Percentiles rank a stretch among this genome's conserved stretches.
These are phyloP conservation scores for Ascaphus truei DNA, from an alignment of 2,113 vertebrate genomes.

Conservation along the genomic window DNA sequence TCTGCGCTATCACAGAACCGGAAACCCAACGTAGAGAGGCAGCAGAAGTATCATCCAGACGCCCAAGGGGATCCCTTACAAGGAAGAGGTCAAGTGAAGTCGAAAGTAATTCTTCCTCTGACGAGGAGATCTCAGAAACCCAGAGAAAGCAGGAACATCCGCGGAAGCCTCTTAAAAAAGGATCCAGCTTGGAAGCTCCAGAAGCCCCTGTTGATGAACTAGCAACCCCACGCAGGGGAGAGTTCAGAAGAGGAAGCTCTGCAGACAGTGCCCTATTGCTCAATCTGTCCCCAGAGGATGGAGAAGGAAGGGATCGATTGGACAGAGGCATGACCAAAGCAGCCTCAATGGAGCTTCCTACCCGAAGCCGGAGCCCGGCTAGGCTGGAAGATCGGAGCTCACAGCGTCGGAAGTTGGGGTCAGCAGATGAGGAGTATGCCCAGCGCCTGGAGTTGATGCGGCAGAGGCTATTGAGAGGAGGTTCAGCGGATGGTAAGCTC, in stretches of 20 bases:
- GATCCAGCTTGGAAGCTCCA: slow-evolving; percentile 68
- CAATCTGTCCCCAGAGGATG: slow-evolving; percentile 56
- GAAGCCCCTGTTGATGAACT: slow-evolving; percentile 54
- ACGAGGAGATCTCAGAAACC: slow-evolving; percentile 63
- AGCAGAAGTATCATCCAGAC: slow-evolving; percentile 47
- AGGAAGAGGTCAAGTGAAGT: slow-evolving; percentile 54
- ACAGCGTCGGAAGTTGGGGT: slow-evolving; percentile 65
- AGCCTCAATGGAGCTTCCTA: slow-evolving; percentile 80
- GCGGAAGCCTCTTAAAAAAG: slow-evolving; percentile 72
- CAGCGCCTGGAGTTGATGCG: slow-evolving; percentile 89
- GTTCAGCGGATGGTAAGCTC: slow-evolving; percentile 82
- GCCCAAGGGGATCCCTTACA: slow-evolving; percentile 22
- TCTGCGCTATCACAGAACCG: neutral
- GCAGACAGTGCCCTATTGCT: slow-evolving; percentile 83
- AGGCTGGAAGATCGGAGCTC: slow-evolving; percentile 48
- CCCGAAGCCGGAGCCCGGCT: slow-evolving; percentile 74
- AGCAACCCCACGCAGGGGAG: slow-evolving; percentile 60
- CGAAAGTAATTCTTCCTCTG: slow-evolving; percentile 64
- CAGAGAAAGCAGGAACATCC: slow-evolving; percentile 53
- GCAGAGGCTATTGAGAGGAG: slow-evolving; percentile 80
- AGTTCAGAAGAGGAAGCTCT: slow-evolving; percentile 84
- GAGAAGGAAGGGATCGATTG: slow-evolving; percentile 42
- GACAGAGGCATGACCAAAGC: slow-evolving; percentile 75
- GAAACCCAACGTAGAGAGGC: slow-evolving; percentile 43
- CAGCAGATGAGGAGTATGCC: slow-evolving; percentile 77